A percentile compares a stretch with the other conserved stretches of the same genome.
These are phyloP conservation scores for Cryptops parisi DNA, from an alignment of 2,888 invertebrate species.

Conservation along the genomic window DNA sequence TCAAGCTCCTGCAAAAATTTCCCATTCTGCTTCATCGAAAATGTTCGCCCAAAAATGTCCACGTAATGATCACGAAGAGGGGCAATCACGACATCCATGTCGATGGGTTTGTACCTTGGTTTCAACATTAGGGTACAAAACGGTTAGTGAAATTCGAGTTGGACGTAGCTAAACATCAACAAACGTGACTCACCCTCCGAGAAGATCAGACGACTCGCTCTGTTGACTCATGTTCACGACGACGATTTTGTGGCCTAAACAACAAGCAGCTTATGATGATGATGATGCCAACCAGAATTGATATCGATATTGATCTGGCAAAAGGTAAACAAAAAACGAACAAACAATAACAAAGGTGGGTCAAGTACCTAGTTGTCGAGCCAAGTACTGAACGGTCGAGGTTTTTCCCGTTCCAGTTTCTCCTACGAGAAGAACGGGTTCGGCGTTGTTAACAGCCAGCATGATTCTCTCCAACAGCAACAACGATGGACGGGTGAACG, in stretches of 20 bases:
- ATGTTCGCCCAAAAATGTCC: conserved; percentile 47
- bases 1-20: conserved; percentile 22
- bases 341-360: too few relatives aligned
- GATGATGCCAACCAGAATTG: too few relatives aligned
- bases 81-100: conserved; percentile 63
- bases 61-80: conserved; percentile 75
- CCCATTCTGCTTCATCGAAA: conserved; percentile 3
- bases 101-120: conserved; percentile 83
- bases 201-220: conserved; percentile 87
- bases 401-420: conserved; percentile 99
- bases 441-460: conserved; percentile 62
- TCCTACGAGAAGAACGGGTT: conserved; percentile 87
- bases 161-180: conserved; percentile 11
- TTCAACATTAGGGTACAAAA: conserved; percentile 21
- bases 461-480: conserved; percentile 76
- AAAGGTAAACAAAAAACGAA: not conserved
- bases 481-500: conserved; percentile 59
- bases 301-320: too few relatives aligned
- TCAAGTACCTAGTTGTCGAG: conserved; percentile 48
- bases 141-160: not conserved
- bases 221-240: conserved; percentile 99
- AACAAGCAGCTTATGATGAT: too few relatives aligned
- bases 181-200: conserved; percentile 78
- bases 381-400: conserved; percentile 79
- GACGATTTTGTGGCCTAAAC: conserved; percentile 54